Conservation (phyloP, 2,113 vertebrate species). For the Setophaga coronata region DNA sequence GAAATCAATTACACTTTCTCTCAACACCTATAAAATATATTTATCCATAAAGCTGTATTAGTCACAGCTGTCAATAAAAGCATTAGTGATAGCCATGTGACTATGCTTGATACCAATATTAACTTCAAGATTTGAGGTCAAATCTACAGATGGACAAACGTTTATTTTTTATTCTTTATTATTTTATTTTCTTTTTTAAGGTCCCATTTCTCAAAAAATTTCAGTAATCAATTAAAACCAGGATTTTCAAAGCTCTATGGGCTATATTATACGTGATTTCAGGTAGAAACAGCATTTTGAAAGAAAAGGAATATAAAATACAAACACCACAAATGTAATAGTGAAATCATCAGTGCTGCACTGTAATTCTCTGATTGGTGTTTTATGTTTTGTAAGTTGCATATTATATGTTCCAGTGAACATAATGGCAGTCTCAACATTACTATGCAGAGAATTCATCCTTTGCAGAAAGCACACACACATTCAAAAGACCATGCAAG, state of each 20-base stretch:
- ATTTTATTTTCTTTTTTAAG: background rate
- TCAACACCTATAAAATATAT: background rate
- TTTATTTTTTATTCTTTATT: background rate
- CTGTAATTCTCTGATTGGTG: background rate
- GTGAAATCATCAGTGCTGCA: background rate
- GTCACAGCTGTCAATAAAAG: background rate
- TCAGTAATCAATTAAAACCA: background rate
- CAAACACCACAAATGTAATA: background rate
- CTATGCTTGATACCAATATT: background rate
- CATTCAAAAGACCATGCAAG: background rate
- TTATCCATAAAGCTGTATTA: background rate
- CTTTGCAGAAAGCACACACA: background rate
- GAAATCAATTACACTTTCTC: background rate
- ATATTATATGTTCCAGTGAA: background rate
- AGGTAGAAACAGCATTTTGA: background rate
- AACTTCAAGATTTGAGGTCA: background rate
- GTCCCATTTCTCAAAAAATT: background rate
- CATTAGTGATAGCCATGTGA: background rate
- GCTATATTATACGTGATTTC: background rate
- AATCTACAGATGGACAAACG: background rate
- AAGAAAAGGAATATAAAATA: background rate
- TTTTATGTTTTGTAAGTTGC: background rate
- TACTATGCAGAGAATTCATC: background rate
- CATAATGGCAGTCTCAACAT: background rate
- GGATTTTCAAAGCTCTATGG: background rate